Conservation (phyloP, 2,888 invertebrate genomes). For the Calameuta pallipes region DNA sequence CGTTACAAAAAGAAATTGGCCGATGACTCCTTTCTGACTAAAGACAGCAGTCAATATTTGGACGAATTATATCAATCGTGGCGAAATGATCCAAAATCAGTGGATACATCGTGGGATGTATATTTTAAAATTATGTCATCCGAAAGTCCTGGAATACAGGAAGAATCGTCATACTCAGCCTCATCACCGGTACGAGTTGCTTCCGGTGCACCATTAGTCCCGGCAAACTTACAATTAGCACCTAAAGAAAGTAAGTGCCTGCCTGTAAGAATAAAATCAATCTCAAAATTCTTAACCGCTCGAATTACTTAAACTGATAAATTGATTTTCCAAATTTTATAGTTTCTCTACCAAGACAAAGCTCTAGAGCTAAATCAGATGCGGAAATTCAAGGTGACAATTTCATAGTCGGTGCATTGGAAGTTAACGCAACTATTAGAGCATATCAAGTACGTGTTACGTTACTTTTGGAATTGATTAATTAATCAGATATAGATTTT, state of each 20-base stretch:
- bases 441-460: conserved; percentile 51
- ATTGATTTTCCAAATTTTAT: background rate
- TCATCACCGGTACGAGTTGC: background rate
- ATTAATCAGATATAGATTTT: background rate
- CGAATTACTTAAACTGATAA: background rate
- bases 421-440: conserved; percentile 50
- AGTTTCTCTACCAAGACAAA: conserved; percentile 18
- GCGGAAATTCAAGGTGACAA: conserved; percentile 32
- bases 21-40: conserved; percentile 42
- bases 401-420: conserved; percentile 32
- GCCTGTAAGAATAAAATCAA: background rate
- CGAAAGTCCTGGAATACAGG: background rate
- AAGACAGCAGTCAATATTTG: conserved; percentile 49
- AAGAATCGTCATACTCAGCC: background rate
- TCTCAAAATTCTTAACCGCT: background rate
- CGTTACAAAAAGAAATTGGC: conserved; percentile 5
- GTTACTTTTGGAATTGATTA: background rate
- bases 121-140: conserved; percentile 41
- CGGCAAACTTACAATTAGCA: conserved; percentile 10
- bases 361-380: conserved; percentile 25
- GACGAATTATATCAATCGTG: conserved; percentile 54
- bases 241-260: conserved; percentile 9
- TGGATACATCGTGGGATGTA: conserved; percentile 47
- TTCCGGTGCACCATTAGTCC: background rate
- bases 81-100: conserved; percentile 46